These are phyloP conservation scores for Apis florea DNA, from an alignment of 1,140 invertebrate species.

Conservation along the genomic window DNA sequence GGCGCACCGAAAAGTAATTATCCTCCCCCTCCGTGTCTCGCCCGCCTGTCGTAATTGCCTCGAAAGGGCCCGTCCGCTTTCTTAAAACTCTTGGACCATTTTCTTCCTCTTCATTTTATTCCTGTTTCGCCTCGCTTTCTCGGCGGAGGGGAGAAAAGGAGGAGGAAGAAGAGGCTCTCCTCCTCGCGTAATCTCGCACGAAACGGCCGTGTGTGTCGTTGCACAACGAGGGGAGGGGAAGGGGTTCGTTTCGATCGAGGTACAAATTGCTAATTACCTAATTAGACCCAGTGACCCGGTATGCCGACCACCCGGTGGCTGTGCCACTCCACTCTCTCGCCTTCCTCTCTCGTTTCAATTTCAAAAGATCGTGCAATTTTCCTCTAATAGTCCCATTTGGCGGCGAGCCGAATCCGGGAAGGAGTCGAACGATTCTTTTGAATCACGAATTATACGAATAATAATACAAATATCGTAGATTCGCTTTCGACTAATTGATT, in stretches of 20 bases:
- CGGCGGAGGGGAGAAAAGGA: neutral
- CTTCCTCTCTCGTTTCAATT: conserved; percentile 32
- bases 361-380: conserved; percentile 47
- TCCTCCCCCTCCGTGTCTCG: neutral
- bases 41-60: conserved; percentile 36
- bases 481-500: too few species aligned
- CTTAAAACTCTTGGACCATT: conserved; percentile 10
- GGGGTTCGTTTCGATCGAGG: conserved; percentile 62
- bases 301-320: conserved; percentile 60
- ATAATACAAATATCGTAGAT: too few species aligned
- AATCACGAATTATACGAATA: too few species aligned
- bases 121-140: neutral
- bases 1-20: conserved; percentile 57
- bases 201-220: conserved; percentile 22
- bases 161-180: neutral
- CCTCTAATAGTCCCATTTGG: conserved; percentile 28
- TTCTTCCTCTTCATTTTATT: conserved; percentile 18
- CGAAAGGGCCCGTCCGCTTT: neutral
- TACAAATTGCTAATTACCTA: conserved; percentile 75
- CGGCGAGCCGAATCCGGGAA: neutral
- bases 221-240: conserved; percentile 45
- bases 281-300: conserved; percentile 72
- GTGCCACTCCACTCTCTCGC: conserved; percentile 29
- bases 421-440: too few species aligned
- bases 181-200: neutral